Percentiles rank a stretch among this genome's conserved stretches.
Evolutionary conservation across 2,113 vertebrate species (phyloP).

Genomic region (Corvus cornix): DNA sequence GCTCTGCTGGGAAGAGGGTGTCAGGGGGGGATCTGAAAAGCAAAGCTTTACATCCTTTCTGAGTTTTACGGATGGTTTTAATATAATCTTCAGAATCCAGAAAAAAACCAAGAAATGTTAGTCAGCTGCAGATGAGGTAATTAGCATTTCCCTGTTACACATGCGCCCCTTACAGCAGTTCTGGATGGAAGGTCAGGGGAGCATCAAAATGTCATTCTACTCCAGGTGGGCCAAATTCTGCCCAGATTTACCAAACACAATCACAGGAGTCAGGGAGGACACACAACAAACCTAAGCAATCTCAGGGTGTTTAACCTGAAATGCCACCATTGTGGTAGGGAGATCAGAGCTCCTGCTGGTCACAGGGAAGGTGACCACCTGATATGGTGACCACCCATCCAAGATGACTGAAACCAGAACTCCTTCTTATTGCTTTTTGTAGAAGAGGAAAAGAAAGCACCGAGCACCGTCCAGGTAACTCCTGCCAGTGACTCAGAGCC

Average conservation of each 20-base stretch:
- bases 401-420: not conserved
- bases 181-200: not conserved
- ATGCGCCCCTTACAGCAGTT: not conserved
- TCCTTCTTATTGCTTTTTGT: not conserved
- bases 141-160: not conserved
- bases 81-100: not conserved
- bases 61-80: not conserved
- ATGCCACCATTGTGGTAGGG: not conserved
- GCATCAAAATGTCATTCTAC: not conserved
- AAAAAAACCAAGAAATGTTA: not conserved
- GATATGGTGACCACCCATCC: not conserved
- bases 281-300: not conserved
- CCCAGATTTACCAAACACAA: not conserved
- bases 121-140: not conserved
- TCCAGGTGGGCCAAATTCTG: not conserved
- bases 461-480: constrained; percentile 51
- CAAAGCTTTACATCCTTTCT: not conserved
- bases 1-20: not conserved
- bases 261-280: not conserved
- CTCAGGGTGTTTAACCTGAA: not conserved
- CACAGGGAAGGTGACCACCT: not conserved
- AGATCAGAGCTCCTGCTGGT: not conserved
- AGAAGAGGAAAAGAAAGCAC: constrained; percentile 33
- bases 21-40: not conserved
- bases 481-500: constrained; percentile 42